Evolutionary conservation across 2,113 vertebrate genomes (phyloP).

Genomic region (Pelobates fuscus): DNA sequence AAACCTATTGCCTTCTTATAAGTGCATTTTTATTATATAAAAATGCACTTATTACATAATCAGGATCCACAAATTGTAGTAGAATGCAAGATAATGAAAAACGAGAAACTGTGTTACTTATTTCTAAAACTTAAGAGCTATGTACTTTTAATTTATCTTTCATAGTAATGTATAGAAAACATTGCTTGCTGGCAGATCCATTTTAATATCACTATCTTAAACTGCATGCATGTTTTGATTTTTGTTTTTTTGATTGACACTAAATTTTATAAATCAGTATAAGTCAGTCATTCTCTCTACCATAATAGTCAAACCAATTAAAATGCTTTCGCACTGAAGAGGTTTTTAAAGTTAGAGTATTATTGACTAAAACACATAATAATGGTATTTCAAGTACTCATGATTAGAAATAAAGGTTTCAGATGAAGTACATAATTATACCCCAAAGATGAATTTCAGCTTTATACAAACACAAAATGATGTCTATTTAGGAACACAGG

Average conservation of each 20-base stretch:
- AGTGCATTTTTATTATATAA: too few relatives aligned
- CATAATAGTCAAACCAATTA: not conserved
- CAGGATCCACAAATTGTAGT: too few relatives aligned
- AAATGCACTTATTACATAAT: too few relatives aligned
- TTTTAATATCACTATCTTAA: too few relatives aligned
- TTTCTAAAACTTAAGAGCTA: too few relatives aligned
- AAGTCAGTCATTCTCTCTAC: not conserved
- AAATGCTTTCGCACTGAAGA: not conserved
- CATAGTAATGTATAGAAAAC: too few relatives aligned
- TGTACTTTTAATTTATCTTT: too few relatives aligned
- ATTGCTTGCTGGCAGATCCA: too few relatives aligned
- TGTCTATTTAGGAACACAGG: not conserved
- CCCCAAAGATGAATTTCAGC: not conserved
- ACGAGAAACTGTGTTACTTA: too few relatives aligned
- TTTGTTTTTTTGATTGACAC: not conserved
- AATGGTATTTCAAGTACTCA: not conserved
- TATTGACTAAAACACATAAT: not conserved
- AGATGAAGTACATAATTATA: not conserved
- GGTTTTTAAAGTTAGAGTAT: not conserved
- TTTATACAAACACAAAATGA: not conserved
- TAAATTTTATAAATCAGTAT: not conserved
- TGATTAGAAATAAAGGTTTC: not conserved
- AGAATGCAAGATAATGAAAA: too few relatives aligned
- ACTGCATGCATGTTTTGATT: too few relatives aligned
- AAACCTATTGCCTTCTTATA: too few relatives aligned